phyloP scores from a whole-genome alignment of 2,113 vertebrate genomes.

The Morone chrysops region DNA sequence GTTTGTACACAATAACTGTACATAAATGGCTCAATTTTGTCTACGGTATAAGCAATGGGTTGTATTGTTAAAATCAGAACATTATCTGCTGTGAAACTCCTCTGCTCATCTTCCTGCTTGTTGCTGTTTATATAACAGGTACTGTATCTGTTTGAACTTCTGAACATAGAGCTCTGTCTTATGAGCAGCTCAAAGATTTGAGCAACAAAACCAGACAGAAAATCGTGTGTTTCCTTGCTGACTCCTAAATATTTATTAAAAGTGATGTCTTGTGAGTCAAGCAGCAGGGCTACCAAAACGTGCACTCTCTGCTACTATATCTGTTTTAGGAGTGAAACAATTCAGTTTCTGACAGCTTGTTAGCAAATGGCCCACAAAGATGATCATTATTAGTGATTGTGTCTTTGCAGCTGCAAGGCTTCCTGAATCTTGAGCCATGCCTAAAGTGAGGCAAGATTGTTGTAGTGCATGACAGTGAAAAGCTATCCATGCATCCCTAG shows the following conservation, averaged over 20 bases:
- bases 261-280: slow-evolving; percentile 19
- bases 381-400: slow-evolving; percentile 21
- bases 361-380: slow-evolving; percentile 36
- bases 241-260: slow-evolving; percentile 36
- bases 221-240: slow-evolving; percentile 13
- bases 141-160: slow-evolving; percentile 34
- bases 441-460: background rate
- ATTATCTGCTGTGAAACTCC: slow-evolving; percentile 32
- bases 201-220: slow-evolving; percentile 26
- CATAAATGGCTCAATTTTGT: slow-evolving; percentile 11
- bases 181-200: slow-evolving; percentile 3
- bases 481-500: slow-evolving; percentile 1
- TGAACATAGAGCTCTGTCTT: slow-evolving; percentile 24
- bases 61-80: slow-evolving; percentile 40
- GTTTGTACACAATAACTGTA: background rate
- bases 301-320: slow-evolving; percentile 30
- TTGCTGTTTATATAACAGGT: slow-evolving; percentile 53
- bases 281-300: slow-evolving; percentile 29
- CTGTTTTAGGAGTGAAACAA: slow-evolving; percentile 41
- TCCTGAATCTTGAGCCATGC: slow-evolving; percentile 11
- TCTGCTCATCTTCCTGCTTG: slow-evolving; percentile 18
- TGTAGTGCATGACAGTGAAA: background rate
- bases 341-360: slow-evolving; percentile 52
- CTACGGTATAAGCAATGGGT: background rate
- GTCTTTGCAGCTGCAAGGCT: slow-evolving; percentile 31